phyloP scores from a whole-genome alignment of 2,113 vertebrate genomes.

The Myrmecobius fasciatus region DNA sequence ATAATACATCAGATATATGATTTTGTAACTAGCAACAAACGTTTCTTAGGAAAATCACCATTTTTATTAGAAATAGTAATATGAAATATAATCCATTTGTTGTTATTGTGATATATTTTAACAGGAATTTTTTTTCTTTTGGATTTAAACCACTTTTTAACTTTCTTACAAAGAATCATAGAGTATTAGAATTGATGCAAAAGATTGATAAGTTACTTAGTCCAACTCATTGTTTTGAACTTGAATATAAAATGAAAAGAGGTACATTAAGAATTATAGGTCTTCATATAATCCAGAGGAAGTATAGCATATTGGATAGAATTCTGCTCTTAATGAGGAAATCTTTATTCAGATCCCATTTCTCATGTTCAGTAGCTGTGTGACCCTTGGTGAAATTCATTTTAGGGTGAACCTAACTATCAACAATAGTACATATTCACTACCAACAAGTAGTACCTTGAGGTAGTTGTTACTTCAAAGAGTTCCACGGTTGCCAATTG shows the following conservation, averaged over 20 bases:
- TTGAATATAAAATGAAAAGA: background rate
- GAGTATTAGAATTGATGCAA: background rate
- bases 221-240: background rate
- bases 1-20: conserved; percentile 32
- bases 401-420: background rate
- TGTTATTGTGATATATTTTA: conserved; percentile 10
- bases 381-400: background rate
- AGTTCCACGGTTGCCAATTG: too few species aligned
- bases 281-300: background rate
- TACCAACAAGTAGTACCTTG: background rate
- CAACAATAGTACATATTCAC: background rate
- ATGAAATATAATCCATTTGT: background rate
- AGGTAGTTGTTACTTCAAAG: background rate
- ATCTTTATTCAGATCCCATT: background rate
- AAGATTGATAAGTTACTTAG: background rate
- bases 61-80: conserved; percentile 26
- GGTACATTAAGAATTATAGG: background rate
- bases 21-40: conserved; percentile 42
- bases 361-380: background rate
- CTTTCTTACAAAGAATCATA: background rate
- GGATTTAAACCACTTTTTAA: background rate
- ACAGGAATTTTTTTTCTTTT: background rate
- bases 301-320: background rate
- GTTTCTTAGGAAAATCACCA: conserved; percentile 8
- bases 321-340: background rate